These are phyloP conservation scores for Oscarella lobularis DNA, from an alignment of 37 sponge, comb jelly and placozoan species.

Conservation along the genomic window DNA sequence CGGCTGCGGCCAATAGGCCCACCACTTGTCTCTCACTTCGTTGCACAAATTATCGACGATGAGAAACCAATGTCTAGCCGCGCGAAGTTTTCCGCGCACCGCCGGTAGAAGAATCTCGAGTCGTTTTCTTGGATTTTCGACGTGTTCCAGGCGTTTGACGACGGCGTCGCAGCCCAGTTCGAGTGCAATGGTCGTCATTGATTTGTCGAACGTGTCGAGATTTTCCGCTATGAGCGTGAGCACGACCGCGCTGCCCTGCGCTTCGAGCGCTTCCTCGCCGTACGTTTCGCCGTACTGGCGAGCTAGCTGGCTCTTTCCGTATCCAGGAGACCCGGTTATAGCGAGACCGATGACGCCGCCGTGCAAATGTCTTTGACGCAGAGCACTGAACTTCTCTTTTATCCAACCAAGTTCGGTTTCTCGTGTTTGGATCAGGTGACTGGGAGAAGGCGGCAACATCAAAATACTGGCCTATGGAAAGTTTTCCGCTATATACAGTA, in stretches of 20 bases:
- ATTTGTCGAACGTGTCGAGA: not conserved
- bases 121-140: not conserved
- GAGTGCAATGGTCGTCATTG: not conserved
- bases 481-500: too few species aligned
- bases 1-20: not conserved
- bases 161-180: not conserved
- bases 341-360: not conserved
- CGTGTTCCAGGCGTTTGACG: not conserved
- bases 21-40: not conserved
- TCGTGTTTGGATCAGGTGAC: not conserved
- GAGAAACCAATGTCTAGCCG: not conserved
- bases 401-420: not conserved
- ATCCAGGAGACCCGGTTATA: not conserved
- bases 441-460: not conserved
- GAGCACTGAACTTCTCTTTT: not conserved
- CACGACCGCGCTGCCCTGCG: not conserved
- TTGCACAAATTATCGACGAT: not conserved
- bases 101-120: not conserved
- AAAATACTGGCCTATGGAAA: too few species aligned
- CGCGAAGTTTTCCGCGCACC: not conserved
- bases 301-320: slow-evolving; percentile 1
- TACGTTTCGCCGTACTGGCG: not conserved
- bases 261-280: not conserved
- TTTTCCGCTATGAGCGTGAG: not conserved
- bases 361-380: not conserved